phyloP scores from a whole-genome alignment of 2,888 invertebrate species.

The Gibbula magus region DNA sequence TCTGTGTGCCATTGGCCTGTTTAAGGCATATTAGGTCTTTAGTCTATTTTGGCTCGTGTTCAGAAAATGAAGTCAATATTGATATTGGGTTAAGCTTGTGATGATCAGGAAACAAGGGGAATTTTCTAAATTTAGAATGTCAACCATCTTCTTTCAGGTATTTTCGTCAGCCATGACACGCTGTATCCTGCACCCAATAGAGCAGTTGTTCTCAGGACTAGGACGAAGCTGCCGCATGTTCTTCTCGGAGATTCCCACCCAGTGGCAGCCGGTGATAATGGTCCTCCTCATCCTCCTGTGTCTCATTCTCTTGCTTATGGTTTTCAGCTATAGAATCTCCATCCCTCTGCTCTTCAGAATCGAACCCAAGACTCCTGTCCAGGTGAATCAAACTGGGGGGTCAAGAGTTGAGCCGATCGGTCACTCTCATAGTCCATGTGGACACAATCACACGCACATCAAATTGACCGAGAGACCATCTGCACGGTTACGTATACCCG shows the following conservation, averaged over 20 bases:
- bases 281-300: constrained; percentile 40
- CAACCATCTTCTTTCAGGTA: constrained; percentile 54
- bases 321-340: constrained; percentile 58
- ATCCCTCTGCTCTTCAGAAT: constrained; percentile 58
- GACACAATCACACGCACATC: too few relatives aligned
- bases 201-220: constrained; percentile 52
- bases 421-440: too few relatives aligned
- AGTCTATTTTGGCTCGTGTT: too few relatives aligned
- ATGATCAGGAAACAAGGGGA: too few relatives aligned
- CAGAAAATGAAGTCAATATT: too few relatives aligned
- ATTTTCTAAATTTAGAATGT: too few relatives aligned
- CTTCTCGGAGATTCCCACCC: constrained; percentile 65
- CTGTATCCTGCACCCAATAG: constrained; percentile 60
- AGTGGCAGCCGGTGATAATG: constrained; percentile 67
- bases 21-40: too few relatives aligned
- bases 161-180: constrained; percentile 60
- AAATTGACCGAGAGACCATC: too few relatives aligned
- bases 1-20: too few relatives aligned
- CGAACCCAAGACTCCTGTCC: constrained; percentile 60
- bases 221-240: constrained; percentile 59
- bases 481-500: too few relatives aligned
- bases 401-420: too few relatives aligned
- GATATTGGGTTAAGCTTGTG: too few relatives aligned
- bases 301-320: constrained; percentile 51
- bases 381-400: not conserved